These are phyloP conservation scores for Asarcornis scutulata DNA, from an alignment of 2,113 vertebrate species.

Conservation along the genomic window DNA sequence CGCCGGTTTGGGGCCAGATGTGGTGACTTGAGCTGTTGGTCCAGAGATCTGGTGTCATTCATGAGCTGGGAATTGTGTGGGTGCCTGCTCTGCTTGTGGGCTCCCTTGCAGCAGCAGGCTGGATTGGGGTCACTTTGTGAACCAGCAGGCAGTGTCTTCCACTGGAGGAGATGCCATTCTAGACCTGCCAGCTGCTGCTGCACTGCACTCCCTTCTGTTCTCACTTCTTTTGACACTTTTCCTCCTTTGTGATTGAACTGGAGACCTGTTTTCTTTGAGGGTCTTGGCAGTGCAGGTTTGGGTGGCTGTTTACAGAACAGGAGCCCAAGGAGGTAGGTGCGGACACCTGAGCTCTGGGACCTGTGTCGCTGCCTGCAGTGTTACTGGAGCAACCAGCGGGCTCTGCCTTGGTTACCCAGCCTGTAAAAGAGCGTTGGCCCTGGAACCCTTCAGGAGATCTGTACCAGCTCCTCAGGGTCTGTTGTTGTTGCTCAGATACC, in stretches of 20 bases:
- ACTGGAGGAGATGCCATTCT: background rate
- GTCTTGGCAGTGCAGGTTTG: background rate
- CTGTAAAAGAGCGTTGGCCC: background rate
- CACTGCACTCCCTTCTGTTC: rapidly evolving
- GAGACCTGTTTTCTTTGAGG: background rate
- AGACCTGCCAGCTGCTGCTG: background rate
- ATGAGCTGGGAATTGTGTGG: background rate
- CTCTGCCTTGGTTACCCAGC: background rate
- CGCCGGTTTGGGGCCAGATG: background rate
- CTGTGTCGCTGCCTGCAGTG: background rate
- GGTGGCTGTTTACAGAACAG: background rate
- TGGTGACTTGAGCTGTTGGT: background rate
- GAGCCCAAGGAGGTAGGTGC: background rate
- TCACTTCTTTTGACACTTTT: background rate
- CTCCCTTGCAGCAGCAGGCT: background rate
- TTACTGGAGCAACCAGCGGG: background rate
- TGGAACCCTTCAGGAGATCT: background rate
- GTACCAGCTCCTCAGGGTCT: background rate
- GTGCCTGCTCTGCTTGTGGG: background rate
- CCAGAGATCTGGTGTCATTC: background rate
- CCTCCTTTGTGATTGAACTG: background rate
- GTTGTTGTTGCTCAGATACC: background rate
- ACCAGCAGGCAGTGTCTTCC: background rate
- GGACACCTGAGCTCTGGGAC: background rate
- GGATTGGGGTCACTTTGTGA: background rate